A percentile compares a stretch with the other conserved stretches of the same genome.
phyloP scores from a whole-genome alignment of 2,797 vertebrate genomes.

The Petrocephalus schoutedeni region DNA sequence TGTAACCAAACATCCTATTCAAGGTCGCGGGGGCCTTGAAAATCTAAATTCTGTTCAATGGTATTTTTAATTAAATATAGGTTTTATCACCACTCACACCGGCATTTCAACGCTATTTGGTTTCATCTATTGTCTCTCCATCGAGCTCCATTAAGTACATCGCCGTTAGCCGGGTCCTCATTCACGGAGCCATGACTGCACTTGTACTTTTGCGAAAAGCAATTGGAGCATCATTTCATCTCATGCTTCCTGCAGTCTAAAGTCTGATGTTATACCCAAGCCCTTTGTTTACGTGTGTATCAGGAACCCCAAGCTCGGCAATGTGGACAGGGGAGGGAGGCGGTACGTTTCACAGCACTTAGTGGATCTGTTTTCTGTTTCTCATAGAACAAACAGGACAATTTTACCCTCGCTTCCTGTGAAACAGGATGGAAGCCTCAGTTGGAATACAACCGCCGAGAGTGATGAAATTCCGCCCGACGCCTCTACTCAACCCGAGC shows the following conservation, averaged over 20 bases:
- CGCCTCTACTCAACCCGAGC: neutral
- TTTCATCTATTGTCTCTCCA: neutral
- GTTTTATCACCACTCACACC: neutral
- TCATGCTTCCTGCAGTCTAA: neutral
- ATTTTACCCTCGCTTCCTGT: neutral
- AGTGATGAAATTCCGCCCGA: neutral
- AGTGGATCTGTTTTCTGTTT: neutral
- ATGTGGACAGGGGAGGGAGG: neutral
- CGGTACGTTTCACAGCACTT: neutral
- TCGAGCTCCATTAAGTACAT: neutral
- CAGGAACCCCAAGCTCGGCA: neutral
- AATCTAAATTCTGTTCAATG: neutral
- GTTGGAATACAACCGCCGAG: neutral
- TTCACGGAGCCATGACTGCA: neutral
- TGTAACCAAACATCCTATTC: neutral
- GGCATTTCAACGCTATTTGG: neutral
- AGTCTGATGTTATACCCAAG: neutral
- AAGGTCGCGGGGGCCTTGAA: neutral
- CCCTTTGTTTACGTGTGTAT: neutral
- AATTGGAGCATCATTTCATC: neutral
- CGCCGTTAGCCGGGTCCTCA: neutral
- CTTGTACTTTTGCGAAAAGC: neutral
- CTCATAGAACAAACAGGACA: neutral
- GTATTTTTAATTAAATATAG: neutral
- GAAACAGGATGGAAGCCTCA: neutral